These are phyloP conservation scores for Drosophila merina DNA, from an alignment of 2,888 invertebrate species.

Conservation along the genomic window DNA sequence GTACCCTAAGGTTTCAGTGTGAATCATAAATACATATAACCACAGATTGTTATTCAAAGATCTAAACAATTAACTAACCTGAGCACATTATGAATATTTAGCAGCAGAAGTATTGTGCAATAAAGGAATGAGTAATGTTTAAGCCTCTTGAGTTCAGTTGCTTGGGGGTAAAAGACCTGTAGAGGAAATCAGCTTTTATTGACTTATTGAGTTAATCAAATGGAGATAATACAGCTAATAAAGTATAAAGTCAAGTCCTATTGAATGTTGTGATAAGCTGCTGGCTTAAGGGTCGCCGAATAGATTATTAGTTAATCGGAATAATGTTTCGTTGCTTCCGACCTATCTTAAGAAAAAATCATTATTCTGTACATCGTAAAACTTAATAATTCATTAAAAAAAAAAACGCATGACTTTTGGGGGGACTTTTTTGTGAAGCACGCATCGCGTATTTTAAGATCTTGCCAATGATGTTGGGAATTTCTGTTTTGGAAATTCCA, in stretches of 20 bases:
- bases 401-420: slow-evolving; percentile 20
- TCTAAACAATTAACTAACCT: not conserved
- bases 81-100: slow-evolving; percentile 21
- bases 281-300: not conserved
- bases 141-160: slow-evolving; percentile 1
- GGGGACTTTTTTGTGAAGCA: slow-evolving; percentile 31
- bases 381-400: not conserved
- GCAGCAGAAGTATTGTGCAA: slow-evolving; percentile 8
- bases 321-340: slow-evolving; percentile 2
- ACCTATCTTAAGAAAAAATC: slow-evolving; percentile 29
- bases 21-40: slow-evolving; percentile 18
- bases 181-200: not conserved
- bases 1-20: not conserved
- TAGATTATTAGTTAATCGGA: not conserved
- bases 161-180: not conserved
- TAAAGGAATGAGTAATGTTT: slow-evolving; percentile 2
- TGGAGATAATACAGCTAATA: not conserved
- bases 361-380: not conserved
- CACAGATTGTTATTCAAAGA: not conserved
- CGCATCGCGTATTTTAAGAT: slow-evolving; percentile 30
- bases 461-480: slow-evolving; percentile 24
- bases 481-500: slow-evolving; percentile 45
- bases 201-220: slow-evolving; percentile 3
- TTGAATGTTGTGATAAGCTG: not conserved
- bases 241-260: not conserved